Evolutionary conservation across 1,140 invertebrate species (phyloP), one percentile per base, ranked within the genome.

Genomic region (Lycorma delicatula): DNA sequence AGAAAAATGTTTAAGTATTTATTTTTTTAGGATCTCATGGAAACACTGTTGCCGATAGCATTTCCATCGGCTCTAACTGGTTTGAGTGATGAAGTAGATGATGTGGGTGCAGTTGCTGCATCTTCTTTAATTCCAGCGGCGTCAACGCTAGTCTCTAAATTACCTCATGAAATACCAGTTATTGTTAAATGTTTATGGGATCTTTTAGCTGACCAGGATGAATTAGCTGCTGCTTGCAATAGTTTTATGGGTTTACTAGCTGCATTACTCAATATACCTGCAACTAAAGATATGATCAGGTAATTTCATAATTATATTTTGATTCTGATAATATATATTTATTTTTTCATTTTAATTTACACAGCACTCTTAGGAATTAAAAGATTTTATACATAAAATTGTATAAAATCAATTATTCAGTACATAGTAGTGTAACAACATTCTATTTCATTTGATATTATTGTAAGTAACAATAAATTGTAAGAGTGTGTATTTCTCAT

Each of bases 21-120:
- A n/a, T n/a, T n/a, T 7, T 68, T 70, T 34, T 61, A 83, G 72
- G 89, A 93, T 70, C 70, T 92, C 60, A 73, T 87, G 25, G 75
- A 79, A 34, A 71, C 77, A 27, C 74, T 92, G 27, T 68, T 93
- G 36, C 82, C 84, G 0, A 68, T 73, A 47, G 79, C 86, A 0
- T 86, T 91, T 68, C 78, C 83, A 1, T 77, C 78, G 26, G 80
- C 90, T 26, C 79, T 88, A 60, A 72, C 64, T 66, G 87, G 84
- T 38, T 75, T 97, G 0, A 81, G 85, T 6, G 95, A 98, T 76
- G 66, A 74, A 0, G 90, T 93, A 1, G 95, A 97, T 71, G 95
- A 97, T 75, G 94, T 97, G 1, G 87, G 91, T 28, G 91, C 92
- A 0, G 93, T 93, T 12, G 93, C 94, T 12, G 93, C 93, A 0